Conservation (phyloP, 2,113 vertebrate species). For the Leucoraja erinaceus region DNA sequence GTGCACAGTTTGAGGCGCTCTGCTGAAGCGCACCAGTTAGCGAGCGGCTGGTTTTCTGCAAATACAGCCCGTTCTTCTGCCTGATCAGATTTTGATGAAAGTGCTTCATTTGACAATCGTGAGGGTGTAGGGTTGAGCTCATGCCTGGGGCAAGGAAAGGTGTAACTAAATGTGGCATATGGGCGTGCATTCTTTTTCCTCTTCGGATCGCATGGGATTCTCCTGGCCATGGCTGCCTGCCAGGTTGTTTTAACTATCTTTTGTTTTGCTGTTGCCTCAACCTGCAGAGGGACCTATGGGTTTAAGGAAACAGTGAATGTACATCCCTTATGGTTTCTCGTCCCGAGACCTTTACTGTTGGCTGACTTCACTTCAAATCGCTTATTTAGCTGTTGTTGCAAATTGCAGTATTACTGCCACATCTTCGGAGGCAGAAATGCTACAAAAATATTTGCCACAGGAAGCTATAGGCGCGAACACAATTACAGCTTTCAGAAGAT, state of each 20-base stretch:
- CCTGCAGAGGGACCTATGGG: neutral
- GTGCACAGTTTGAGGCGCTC: no score
- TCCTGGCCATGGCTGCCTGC: no score
- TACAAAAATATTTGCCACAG: neutral
- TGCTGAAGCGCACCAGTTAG: neutral
- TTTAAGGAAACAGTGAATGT: neutral
- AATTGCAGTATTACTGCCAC: neutral
- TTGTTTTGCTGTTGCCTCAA: neutral
- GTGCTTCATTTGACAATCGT: neutral
- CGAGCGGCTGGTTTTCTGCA: neutral
- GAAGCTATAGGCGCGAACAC: no score
- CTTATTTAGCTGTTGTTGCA: neutral
- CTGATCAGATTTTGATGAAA: neutral
- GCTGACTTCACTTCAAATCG: neutral
- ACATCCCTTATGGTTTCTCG: neutral
- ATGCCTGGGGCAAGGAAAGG: neutral
- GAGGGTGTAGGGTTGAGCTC: neutral
- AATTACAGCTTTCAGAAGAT: no score
- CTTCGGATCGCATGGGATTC: no score
- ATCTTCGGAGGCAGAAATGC: neutral
- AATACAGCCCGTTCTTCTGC: neutral
- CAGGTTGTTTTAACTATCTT: neutral
- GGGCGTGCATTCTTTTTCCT: neutral
- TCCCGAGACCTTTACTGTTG: neutral
- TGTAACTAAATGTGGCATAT: neutral